Base-by-base conservation (phyloP, 2,113 vertebrate genomes). In the Chloropsis cyanopogon region DNA sequence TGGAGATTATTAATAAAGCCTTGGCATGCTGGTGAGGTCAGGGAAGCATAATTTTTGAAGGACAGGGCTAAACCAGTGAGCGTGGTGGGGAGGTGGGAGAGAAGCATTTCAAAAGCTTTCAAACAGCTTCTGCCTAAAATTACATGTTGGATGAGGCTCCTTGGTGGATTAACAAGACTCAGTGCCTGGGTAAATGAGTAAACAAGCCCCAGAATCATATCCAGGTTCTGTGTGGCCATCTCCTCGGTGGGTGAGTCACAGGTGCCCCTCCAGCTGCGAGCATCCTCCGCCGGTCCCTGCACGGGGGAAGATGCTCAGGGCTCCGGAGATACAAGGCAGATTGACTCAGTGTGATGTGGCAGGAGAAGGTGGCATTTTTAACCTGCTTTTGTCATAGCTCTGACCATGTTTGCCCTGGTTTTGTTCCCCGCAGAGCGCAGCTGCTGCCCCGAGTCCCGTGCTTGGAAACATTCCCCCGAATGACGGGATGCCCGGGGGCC, bases 391-490 rank as follows among this genome's bases (percentile, higher is more conserved):
- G 56, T 12, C 69, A 4, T 53, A 44, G 10, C 39, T 78, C 57
- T 35, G 10, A 46, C 89, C 12, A 0, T n/a, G 47, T 91, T 78
- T 95, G 54, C 85, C 72, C 39, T 87, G 41, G 92, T 97, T 91
- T 63, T 97, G 77, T 97, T 92, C 97, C 97, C 91, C 1, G 7
- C 98, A 99, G 98, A 99, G 98, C 31, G 98, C 98, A 93, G 98
- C 98, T 63, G 98, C 98, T 28, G 98, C 98, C 81, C 98, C 98
- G 10, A 99, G 98, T 96, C 98, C 98, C 3, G 98, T 99, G 96
- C 98, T 99, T 88, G 98, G 98, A 97, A 99, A 98, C 98, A 98
- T 99, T 98, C 98, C 98, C 97, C 98, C 98, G 71, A 98, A 98
- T 9, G 98, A 99, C 57, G 98, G 98, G 86, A 98, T 99, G 97